A percentile compares a stretch with the other conserved stretches of the same genome.
These are phyloP conservation scores for Edolisoma coerulescens DNA, from an alignment of 2,113 vertebrate species.

Conservation along the genomic window DNA sequence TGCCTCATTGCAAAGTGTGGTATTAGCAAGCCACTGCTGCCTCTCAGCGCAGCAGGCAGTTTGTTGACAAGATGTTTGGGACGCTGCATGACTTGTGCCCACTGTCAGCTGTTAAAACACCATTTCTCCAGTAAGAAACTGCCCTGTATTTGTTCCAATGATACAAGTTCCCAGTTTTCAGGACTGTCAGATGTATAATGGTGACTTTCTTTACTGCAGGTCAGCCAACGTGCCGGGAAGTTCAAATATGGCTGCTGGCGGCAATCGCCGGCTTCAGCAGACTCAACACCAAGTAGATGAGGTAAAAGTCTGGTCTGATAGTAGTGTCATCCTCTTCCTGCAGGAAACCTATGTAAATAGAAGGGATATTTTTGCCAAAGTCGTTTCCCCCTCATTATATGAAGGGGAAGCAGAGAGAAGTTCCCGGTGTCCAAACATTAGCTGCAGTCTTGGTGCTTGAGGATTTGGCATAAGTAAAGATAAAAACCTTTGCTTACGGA, in stretches of 20 bases:
- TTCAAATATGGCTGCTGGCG: constrained; percentile 49
- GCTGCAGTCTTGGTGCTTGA: neutral
- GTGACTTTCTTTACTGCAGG: constrained; percentile 54
- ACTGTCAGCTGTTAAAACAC: neutral
- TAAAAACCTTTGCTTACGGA: neutral
- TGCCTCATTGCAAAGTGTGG: neutral
- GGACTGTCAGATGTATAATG: neutral
- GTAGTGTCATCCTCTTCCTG: neutral
- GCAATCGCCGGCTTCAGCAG: constrained; percentile 76
- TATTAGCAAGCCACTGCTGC: neutral
- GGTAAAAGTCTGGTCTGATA: constrained; percentile 43
- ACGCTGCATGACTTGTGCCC: fast-evolving
- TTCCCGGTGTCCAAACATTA: neutral
- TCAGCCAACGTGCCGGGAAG: constrained; percentile 41
- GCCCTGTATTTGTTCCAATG: neutral
- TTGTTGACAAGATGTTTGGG: neutral
- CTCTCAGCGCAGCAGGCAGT: neutral
- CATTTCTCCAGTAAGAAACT: neutral
- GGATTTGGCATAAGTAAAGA: neutral
- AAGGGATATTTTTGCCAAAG: neutral
- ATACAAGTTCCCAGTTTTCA: neutral
- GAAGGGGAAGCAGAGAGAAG: neutral
- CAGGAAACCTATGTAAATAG: neutral
- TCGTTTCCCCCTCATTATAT: neutral
- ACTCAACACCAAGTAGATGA: constrained; percentile 81